A percentile compares a stretch with the other conserved stretches of the same genome.
These are phyloP conservation scores for Cossypha caffra DNA, from an alignment of 2,797 vertebrate genomes.

Conservation along the genomic window DNA sequence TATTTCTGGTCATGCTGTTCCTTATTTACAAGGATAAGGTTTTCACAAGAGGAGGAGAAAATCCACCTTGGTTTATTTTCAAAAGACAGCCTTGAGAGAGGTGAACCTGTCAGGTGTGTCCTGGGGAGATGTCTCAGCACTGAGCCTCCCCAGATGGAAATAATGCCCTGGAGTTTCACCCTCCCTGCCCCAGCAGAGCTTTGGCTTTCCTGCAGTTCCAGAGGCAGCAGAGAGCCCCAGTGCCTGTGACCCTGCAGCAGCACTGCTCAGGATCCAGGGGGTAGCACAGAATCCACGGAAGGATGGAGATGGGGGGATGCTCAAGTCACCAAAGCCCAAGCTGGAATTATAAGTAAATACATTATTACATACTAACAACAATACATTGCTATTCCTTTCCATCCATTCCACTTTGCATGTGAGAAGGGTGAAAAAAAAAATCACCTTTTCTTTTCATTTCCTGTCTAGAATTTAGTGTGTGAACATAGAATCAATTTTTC, in stretches of 20 bases:
- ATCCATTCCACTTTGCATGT: not conserved
- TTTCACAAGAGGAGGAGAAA: not conserved
- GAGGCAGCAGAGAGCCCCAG: not conserved
- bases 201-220: not conserved
- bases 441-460: not conserved
- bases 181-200: not conserved
- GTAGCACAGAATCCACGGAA: not conserved
- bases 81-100: not conserved
- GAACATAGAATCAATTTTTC: not conserved
- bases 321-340: not conserved
- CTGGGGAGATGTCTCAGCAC: not conserved
- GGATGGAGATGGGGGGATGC: not conserved
- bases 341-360: not conserved
- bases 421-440: accelerated
- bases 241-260: not conserved
- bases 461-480: not conserved
- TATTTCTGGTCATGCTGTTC: not conserved
- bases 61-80: not conserved
- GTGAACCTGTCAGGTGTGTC: not conserved
- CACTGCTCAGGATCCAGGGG: not conserved
- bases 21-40: not conserved
- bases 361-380: not conserved
- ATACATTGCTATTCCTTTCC: not conserved
- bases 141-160: not conserved
- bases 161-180: not conserved